These are phyloP conservation scores for Branchellion lobata DNA, from an alignment of 2,888 invertebrate genomes.

Conservation along the genomic window DNA sequence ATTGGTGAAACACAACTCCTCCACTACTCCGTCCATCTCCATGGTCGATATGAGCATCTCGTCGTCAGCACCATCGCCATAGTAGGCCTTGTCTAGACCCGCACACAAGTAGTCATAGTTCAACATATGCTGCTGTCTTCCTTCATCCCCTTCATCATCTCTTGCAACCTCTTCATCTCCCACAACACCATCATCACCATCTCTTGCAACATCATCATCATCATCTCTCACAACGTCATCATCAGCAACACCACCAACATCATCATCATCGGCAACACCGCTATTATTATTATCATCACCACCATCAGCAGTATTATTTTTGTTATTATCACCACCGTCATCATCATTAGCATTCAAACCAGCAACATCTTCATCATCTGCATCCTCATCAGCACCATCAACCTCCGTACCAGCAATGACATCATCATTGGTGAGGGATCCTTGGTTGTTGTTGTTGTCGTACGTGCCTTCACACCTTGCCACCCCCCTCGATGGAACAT, in stretches of 20 bases:
- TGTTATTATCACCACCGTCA: background rate
- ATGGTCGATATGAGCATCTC: background rate
- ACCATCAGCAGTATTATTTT: conserved; percentile 1
- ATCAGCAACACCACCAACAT: background rate
- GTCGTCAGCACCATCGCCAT: conserved; percentile 13
- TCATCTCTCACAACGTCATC: background rate
- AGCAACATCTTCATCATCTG: too few relatives aligned
- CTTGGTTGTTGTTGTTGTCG: too few relatives aligned
- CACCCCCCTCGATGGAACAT: too few relatives aligned
- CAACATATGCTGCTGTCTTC: background rate
- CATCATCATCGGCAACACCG: background rate
- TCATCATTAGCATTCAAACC: too few relatives aligned
- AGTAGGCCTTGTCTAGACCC: background rate
- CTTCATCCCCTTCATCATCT: background rate
- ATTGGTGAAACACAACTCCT: conserved; percentile 16
- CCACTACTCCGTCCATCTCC: conserved; percentile 20
- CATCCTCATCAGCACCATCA: background rate
- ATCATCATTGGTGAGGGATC: too few relatives aligned
- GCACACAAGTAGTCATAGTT: background rate
- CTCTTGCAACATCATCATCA: background rate
- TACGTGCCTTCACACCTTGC: background rate
- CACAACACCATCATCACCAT: background rate
- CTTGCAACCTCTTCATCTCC: background rate
- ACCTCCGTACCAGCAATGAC: too few relatives aligned
- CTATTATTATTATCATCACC: background rate